Evolutionary conservation across 2,113 vertebrate species (phyloP).

Genomic region (Pantherophis guttatus): DNA sequence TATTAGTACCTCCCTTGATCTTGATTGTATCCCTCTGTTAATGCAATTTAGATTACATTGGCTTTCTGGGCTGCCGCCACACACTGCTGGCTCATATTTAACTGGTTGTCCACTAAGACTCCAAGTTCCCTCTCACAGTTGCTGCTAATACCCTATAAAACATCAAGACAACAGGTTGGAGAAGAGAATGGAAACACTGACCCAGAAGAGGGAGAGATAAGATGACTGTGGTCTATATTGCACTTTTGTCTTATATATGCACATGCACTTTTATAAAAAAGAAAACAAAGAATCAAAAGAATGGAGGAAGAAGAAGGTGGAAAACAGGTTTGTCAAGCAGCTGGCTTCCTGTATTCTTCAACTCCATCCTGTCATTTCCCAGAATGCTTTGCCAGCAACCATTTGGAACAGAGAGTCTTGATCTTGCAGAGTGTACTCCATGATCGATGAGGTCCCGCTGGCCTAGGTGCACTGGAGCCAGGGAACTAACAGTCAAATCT

Average conservation of each 20-base stretch:
- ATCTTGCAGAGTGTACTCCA: neutral
- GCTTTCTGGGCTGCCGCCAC: no score
- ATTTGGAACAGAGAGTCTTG: neutral
- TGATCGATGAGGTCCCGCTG: neutral
- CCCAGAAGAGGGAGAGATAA: slow-evolving; percentile 7
- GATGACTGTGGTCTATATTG: slow-evolving; percentile 60
- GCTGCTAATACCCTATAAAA: slow-evolving; percentile 22
- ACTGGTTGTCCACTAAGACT: no score
- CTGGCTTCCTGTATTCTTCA: slow-evolving; percentile 1
- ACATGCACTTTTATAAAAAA: slow-evolving; percentile 60
- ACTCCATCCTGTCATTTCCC: slow-evolving; percentile 17
- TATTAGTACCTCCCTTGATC: no score
- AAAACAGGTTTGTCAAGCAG: slow-evolving; percentile 40
- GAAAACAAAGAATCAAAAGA: slow-evolving; percentile 55
- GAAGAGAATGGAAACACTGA: slow-evolving; percentile 55
- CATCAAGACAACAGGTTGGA: slow-evolving; percentile 39
- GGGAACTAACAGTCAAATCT: neutral
- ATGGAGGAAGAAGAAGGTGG: slow-evolving; percentile 34
- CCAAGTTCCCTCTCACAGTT: no score
- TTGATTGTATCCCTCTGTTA: no score
- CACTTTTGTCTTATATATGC: slow-evolving; percentile 59
- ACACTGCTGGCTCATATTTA: no score
- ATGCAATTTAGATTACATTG: no score
- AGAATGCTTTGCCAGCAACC: neutral
- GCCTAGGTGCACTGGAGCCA: neutral